Conservation (phyloP, 1,140 invertebrate genomes). For the Bombus confusus region DNA sequence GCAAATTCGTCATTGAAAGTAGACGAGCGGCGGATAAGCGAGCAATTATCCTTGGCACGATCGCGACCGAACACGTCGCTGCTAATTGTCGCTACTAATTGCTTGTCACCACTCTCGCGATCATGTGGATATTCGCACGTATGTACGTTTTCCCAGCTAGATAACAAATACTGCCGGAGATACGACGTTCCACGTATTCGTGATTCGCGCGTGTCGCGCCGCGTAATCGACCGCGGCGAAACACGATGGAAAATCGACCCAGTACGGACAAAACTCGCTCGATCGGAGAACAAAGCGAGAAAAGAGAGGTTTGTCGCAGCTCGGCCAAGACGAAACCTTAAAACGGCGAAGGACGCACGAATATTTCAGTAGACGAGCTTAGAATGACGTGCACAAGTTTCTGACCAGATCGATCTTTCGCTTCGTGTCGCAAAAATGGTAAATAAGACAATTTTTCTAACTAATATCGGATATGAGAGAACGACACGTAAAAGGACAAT, state of each 20-base stretch:
- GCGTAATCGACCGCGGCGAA: not conserved
- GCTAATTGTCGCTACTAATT: conserved; percentile 57
- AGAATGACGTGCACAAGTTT: no score
- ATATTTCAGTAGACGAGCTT: no score
- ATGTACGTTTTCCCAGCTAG: conserved; percentile 7
- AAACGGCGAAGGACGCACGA: not conserved
- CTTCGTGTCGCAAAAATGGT: no score
- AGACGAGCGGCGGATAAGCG: conserved; percentile 41
- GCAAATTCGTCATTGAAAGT: conserved; percentile 52
- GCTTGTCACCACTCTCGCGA: conserved; percentile 47
- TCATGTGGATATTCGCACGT: conserved; percentile 25
- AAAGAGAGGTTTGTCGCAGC: not conserved
- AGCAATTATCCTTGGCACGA: conserved; percentile 58
- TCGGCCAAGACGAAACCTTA: not conserved
- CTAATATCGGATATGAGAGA: no score
- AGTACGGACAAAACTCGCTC: not conserved
- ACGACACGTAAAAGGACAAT: no score
- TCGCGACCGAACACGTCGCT: conserved; percentile 36
- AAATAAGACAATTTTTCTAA: no score
- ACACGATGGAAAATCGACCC: not conserved
- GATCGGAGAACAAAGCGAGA: not conserved
- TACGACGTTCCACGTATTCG: not conserved
- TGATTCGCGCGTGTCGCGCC: not conserved
- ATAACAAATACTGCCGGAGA: conserved; percentile 5
- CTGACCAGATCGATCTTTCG: no score